Evolutionary conservation across 2,797 vertebrate species (phyloP), one percentile per base, ranked within the genome.

Genomic region (Ambastaia sidthimunki): DNA sequence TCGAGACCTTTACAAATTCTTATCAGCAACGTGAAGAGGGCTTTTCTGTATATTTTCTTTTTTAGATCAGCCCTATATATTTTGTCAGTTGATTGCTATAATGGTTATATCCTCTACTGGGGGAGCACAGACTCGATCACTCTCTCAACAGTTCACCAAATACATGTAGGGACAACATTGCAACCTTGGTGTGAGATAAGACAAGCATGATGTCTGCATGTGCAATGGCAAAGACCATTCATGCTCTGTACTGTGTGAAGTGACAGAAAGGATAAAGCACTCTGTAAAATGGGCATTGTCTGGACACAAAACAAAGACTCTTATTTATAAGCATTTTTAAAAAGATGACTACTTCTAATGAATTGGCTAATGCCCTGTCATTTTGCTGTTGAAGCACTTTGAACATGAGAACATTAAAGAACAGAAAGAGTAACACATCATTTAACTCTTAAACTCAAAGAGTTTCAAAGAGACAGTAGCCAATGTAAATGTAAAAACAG

Each of bases 331-430:
- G 86, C 83, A 84, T 87, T 89, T 28, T 80, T 71, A 54, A 88
- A 85, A 88, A 89, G 87, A 89, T 87, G 86, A 91, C 89, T 89
- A 90, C 90, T 92, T 88, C 83, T 81, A 76, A 71, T 76, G 71
- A 80, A 37, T 41, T 59, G 31, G 77, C 71, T 63, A 84, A 81
- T 68, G 82, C 25, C 82, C 83, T 78, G 71, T 81, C 83, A 86
- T 87, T n/a, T 88, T 88, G 88, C 84, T 73, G 41, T 89, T 87
- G 87, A 86, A 92, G 93, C 92, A 94, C 91, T 93, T 93, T 92
- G 90, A 88, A 89, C 82, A 82, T 80, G 63, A 83, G 73, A 83
- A 78, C 65, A 54, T 69, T 82, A 28, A 28, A 28, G 4, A 28
- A 28, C 69, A 84, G 74, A 65, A 70, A 83, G 73, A 62, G 82